Conservation (phyloP, 2,888 invertebrate species). For the Hetaerina titia region DNA sequence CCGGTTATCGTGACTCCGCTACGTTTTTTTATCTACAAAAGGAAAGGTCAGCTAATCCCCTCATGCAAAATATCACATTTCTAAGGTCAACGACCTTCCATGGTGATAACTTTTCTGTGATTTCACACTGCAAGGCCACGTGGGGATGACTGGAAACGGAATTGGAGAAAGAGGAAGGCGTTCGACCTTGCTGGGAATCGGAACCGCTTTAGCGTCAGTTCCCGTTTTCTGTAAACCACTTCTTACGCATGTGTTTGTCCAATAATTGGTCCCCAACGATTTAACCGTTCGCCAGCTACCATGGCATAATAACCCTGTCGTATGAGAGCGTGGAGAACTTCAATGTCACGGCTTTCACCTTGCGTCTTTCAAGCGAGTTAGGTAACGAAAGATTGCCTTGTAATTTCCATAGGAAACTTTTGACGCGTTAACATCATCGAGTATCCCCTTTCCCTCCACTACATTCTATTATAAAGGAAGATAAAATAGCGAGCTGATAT, state of each 20-base stretch:
- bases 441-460: no score
- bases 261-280: no score
- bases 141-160: background rate
- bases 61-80: background rate
- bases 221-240: background rate
- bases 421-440: no score
- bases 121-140: background rate
- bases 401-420: no score
- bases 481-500: no score
- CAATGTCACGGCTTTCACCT: no score
- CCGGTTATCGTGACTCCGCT: background rate
- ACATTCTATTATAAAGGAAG: no score
- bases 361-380: no score
- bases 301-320: no score
- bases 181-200: background rate
- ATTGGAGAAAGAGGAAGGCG: background rate
- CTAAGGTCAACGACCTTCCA: background rate
- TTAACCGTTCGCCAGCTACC: no score
- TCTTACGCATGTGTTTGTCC: background rate
- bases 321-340: no score
- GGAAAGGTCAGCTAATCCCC: background rate
- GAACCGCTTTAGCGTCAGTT: background rate
- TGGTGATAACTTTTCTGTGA: background rate
- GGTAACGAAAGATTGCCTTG: no score
- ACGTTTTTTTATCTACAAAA: background rate